Percentiles rank a stretch among this genome's conserved stretches.
Conservation (phyloP, 2,888 invertebrate genomes). For the Hydraecia micacea region DNA sequence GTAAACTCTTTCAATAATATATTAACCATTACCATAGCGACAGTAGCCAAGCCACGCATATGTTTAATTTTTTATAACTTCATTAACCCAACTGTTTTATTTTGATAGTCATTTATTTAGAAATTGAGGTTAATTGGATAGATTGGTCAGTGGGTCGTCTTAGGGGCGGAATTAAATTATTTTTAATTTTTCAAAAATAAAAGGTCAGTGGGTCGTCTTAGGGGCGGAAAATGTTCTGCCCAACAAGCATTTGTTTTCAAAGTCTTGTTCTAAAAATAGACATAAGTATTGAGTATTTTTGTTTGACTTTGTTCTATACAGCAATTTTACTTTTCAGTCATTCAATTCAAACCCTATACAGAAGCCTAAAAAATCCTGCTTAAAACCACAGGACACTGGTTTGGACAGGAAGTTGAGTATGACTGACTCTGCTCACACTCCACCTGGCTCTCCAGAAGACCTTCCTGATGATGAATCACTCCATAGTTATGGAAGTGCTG, state of each 20-base stretch:
- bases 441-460: conserved; percentile 91
- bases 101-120: conserved; percentile 27
- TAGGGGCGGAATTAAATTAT: too few species aligned
- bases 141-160: too few species aligned
- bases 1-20: conserved; percentile 24
- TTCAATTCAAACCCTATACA: conserved; percentile 83
- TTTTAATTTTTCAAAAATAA: neutral
- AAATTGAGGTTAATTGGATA: conserved; percentile 23
- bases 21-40: conserved; percentile 71
- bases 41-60: conserved; percentile 65
- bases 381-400: conserved; percentile 81
- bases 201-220: too few species aligned
- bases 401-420: conserved; percentile 82
- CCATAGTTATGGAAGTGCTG: conserved; percentile 94
- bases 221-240: neutral
- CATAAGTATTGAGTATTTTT: neutral
- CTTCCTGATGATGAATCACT: conserved; percentile 94
- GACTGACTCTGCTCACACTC: conserved; percentile 90
- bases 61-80: conserved; percentile 35
- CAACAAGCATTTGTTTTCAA: conserved; percentile 38
- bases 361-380: conserved; percentile 83
- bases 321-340: conserved; percentile 80
- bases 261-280: conserved; percentile 2
- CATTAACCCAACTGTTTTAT: conserved; percentile 26
- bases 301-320: conserved; percentile 35